These are phyloP conservation scores for Diorhabda elongata DNA, from an alignment of 1,140 invertebrate species.

Conservation along the genomic window DNA sequence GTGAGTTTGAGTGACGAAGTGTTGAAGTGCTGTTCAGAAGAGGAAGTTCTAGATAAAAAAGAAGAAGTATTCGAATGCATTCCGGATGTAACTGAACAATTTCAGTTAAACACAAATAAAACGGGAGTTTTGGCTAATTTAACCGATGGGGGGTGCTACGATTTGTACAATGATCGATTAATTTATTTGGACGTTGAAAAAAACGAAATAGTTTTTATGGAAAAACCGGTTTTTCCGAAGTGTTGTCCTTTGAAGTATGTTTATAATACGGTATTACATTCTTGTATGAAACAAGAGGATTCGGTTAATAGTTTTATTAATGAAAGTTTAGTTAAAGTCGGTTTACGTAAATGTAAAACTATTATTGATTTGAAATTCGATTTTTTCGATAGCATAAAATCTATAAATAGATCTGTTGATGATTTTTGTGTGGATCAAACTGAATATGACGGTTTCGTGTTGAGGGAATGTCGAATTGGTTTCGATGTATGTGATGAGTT, in stretches of 20 bases:
- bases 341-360: conserved; percentile 28
- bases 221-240: conserved; percentile 26
- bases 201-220: background rate
- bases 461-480: conserved; percentile 29
- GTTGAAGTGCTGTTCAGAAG: background rate
- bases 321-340: conserved; percentile 28
- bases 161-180: background rate
- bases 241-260: conserved; percentile 32
- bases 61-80: background rate
- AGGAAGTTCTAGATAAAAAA: background rate
- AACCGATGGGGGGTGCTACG: background rate
- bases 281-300: conserved; percentile 21
- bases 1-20: background rate
- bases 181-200: background rate
- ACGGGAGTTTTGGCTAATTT: conserved; percentile 8
- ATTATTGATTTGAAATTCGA: conserved; percentile 26
- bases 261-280: conserved; percentile 28
- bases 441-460: conserved; percentile 14
- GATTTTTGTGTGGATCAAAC: conserved; percentile 29
- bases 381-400: background rate
- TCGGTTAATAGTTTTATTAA: conserved; percentile 16
- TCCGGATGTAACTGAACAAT: background rate
- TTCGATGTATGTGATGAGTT: conserved; percentile 22
- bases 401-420: conserved; percentile 3
- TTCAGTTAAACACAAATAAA: conserved; percentile 16